Percentiles rank a stretch among this genome's conserved stretches.
phyloP scores from a whole-genome alignment of 2,888 invertebrate species.

The Drosophila kokeensis region DNA sequence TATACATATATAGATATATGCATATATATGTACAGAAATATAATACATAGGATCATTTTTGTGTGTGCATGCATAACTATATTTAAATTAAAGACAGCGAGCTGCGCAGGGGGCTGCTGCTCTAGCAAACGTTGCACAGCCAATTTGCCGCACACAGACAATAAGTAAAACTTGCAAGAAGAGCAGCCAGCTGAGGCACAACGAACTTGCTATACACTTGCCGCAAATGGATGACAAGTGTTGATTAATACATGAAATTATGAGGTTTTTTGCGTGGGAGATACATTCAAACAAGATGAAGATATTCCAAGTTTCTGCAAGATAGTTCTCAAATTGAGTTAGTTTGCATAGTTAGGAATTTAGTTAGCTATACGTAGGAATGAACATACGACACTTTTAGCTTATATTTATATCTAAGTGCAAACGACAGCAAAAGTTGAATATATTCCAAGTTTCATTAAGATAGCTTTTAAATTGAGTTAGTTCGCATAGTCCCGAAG shows the following conservation, averaged over 20 bases:
- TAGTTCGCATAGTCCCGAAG: not conserved
- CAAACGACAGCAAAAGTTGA: no score
- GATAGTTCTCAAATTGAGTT: not conserved
- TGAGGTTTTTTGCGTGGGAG: no score
- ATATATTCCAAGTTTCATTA: not conserved
- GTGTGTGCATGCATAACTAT: not conserved
- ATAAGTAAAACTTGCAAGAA: constrained; percentile 21
- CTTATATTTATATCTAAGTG: no score
- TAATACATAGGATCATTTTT: constrained; percentile 10
- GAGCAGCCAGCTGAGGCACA: not conserved
- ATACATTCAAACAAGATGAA: not conserved
- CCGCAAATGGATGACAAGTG: not conserved
- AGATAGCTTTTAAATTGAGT: not conserved
- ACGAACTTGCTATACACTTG: not conserved
- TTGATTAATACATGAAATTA: not conserved
- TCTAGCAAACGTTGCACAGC: constrained; percentile 56
- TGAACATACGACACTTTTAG: not conserved
- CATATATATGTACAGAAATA: not conserved
- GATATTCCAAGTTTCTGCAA: not conserved
- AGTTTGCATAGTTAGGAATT: not conserved
- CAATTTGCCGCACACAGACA: constrained; percentile 63
- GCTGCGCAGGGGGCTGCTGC: constrained; percentile 27
- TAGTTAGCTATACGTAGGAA: not conserved
- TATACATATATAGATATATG: not conserved
- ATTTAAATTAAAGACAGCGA: constrained; percentile 44